Evolutionary conservation across 2,888 invertebrate species (phyloP), one percentile per base, ranked within the genome.

Genomic region (Agrotis ipsilon): DNA sequence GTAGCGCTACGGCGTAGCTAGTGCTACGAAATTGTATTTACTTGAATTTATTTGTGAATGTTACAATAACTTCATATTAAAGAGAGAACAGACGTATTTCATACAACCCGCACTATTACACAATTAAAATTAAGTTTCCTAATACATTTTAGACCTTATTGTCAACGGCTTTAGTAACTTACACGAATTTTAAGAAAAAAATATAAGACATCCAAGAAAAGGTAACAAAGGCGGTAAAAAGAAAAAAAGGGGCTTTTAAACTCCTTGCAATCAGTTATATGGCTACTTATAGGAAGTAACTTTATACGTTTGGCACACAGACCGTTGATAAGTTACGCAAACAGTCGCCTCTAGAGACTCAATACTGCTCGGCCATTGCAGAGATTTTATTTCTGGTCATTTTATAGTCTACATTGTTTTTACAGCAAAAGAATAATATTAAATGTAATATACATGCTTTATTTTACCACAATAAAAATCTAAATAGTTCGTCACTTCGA

Each of bases 281-380:
- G 9, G 27, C 21, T 55, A 55, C 45, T 19, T 51, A 46, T 21
- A 24, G n/a, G 24, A 21, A 49, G 74, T 45, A 32, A 64, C 60
- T 19, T 72, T 16, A 59, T 48, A 72, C 64, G 43, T 39, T 61
- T n/a, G 21, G 49, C 60, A 65, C 21, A 79, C 60, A 43, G 11
- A 19, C 55, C 21, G 24, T 57, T 79, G 27, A 65, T 57, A 79
- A 57, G 51, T 72, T 75, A 4, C 6, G 45, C 57, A 79, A 65
- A 75, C 64, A 72, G 43, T 24, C 1, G 19, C 48, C 24, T 16
- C 18, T 9, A 3, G 27, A 16, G 45, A 27, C 54, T 64, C 11
- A 46, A 48, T 59, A 21, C 27, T 21, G n/a, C 27, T 57, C 18
- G 48, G 48, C 32, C 58, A 18, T 55, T 46, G 21, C 18, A 14